Conservation (phyloP, 2,888 invertebrate species). For the Macropis europaea region DNA sequence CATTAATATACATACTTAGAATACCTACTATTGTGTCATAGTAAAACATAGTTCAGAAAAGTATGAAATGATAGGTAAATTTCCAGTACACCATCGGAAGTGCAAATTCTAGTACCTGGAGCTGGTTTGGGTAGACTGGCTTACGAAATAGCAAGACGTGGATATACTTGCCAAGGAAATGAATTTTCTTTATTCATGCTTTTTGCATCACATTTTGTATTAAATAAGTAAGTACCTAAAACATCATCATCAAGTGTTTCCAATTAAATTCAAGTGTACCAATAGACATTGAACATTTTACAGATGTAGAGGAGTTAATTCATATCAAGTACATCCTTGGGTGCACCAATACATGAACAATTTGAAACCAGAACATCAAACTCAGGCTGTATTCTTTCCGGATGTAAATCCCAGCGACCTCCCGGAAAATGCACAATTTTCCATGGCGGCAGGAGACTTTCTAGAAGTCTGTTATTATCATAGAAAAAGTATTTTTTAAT, state of each 20-base stretch:
- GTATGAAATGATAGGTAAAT: slow-evolving; percentile 67
- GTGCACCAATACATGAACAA: slow-evolving; percentile 97
- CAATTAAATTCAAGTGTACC: not conserved
- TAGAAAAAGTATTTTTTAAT: not conserved
- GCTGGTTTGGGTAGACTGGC: slow-evolving; percentile 97
- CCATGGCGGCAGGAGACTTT: slow-evolving; percentile 99
- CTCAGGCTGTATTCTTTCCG: slow-evolving; percentile 89
- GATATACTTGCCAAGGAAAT: slow-evolving; percentile 97
- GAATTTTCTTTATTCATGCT: slow-evolving; percentile 99
- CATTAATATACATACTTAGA: not conserved
- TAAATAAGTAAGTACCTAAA: slow-evolving; percentile 86
- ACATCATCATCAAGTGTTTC: not conserved
- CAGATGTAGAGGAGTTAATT: slow-evolving; percentile 85
- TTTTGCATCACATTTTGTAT: slow-evolving; percentile 96
- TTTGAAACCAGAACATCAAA: slow-evolving; percentile 90
- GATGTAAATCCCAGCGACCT: slow-evolving; percentile 90
- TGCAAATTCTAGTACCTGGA: slow-evolving; percentile 95
- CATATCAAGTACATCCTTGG: slow-evolving; percentile 94
- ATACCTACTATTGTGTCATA: slow-evolving; percentile 7
- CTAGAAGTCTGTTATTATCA: slow-evolving; percentile 85
- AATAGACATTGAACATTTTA: slow-evolving; percentile 36
- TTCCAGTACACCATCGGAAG: slow-evolving; percentile 79
- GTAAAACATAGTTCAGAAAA: slow-evolving; percentile 50
- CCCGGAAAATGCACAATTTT: slow-evolving; percentile 86
- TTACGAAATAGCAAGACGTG: slow-evolving; percentile 94